Evolutionary conservation across 2,113 vertebrate genomes (phyloP).

Genomic region (Phainopepla nitens): DNA sequence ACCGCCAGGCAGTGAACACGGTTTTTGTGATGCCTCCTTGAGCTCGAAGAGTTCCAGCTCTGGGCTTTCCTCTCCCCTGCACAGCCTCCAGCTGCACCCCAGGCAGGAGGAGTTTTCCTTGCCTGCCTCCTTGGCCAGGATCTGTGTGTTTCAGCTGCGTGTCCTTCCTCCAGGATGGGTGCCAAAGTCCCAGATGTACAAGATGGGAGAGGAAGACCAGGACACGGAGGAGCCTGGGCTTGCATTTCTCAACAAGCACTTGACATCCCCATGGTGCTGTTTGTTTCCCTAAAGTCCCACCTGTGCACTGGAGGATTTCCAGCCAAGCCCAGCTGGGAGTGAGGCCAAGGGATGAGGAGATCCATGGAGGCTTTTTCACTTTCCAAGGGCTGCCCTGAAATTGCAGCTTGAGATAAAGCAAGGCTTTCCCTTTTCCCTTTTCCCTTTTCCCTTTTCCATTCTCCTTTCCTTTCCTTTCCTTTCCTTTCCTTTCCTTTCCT

Average conservation of each 20-base stretch:
- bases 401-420: background rate
- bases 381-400: background rate
- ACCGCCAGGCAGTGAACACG: accelerated
- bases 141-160: slow-evolving; percentile 18
- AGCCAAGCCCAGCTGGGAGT: slow-evolving; percentile 11
- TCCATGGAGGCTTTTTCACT: background rate
- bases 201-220: background rate
- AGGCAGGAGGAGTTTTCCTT: background rate
- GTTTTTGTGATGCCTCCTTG: background rate
- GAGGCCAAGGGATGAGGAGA: background rate
- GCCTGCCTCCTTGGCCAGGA: background rate
- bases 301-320: background rate
- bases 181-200: slow-evolving; percentile 65
- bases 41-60: background rate
- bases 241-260: slow-evolving; percentile 43
- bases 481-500: no score
- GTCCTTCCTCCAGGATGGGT: slow-evolving; percentile 56
- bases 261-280: slow-evolving; percentile 9
- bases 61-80: background rate
- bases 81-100: background rate
- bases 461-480: no score
- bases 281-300: slow-evolving; percentile 47
- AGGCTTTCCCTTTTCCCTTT: background rate
- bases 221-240: background rate
- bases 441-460: no score